A percentile compares a stretch with the other conserved stretches of the same genome.
phyloP scores from a whole-genome alignment of 1,140 invertebrate species.

The Euglossa dilemma region DNA sequence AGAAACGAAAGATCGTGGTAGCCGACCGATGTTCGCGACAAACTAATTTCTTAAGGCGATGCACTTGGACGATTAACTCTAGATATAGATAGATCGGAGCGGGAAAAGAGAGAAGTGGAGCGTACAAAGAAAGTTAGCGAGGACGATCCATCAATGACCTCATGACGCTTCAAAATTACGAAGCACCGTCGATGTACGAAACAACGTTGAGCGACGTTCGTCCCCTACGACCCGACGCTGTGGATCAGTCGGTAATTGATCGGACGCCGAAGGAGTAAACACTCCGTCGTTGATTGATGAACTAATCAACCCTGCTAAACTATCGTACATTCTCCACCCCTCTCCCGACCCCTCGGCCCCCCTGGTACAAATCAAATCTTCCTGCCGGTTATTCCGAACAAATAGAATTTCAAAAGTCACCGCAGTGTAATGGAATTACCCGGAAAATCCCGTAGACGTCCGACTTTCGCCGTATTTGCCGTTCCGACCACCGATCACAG shows the following conservation, averaged over 20 bases:
- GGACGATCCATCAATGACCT: conserved; percentile 66
- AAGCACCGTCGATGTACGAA: conserved; percentile 52
- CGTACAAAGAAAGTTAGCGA: conserved; percentile 61
- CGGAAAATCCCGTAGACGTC: neutral
- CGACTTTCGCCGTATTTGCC: neutral
- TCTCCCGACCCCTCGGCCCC: neutral
- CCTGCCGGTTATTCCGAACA: conserved; percentile 20
- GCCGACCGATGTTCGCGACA: conserved; percentile 37
- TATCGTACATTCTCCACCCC: conserved; percentile 40
- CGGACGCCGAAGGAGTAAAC: conserved; percentile 76
- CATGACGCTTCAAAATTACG: conserved; percentile 69
- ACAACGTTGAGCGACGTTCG: conserved; percentile 57
- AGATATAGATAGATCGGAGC: conserved; percentile 44
- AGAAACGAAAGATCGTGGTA: conserved; percentile 1
- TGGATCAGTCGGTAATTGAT: conserved; percentile 76
- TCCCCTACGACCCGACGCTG: conserved; percentile 50
- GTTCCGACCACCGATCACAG: neutral
- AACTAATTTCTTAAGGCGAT: conserved; percentile 65
- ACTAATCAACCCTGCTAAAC: conserved; percentile 73
- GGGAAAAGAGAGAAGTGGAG: conserved; percentile 24
- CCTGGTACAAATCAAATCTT: conserved; percentile 44
- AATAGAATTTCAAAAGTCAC: conserved; percentile 23
- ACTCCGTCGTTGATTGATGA: conserved; percentile 79
- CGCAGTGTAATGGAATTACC: neutral
- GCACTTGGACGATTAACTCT: conserved; percentile 64